phyloP scores from a whole-genome alignment of 2,797 vertebrate species.

The Dendrocincla fuliginosa region DNA sequence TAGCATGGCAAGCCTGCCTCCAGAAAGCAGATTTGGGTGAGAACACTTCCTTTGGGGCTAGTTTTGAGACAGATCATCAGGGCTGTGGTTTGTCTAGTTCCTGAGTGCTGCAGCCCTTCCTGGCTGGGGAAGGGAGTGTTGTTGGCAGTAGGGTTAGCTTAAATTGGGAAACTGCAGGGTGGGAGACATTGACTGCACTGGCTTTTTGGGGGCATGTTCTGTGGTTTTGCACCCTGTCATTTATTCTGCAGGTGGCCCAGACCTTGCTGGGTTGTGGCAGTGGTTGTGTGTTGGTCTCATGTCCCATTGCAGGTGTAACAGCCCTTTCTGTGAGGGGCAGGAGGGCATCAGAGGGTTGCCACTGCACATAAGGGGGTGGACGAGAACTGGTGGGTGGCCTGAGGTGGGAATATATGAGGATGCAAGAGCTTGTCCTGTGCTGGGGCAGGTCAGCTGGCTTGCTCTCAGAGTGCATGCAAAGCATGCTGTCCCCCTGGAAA shows the following conservation, averaged over 20 bases:
- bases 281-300: rapidly evolving
- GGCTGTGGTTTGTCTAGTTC: not conserved
- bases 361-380: too few species aligned
- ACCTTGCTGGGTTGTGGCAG: not conserved
- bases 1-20: not conserved
- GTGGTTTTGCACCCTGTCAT: not conserved
- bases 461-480: rapidly evolving
- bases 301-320: not conserved
- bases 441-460: not conserved
- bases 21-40: not conserved
- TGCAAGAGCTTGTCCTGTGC: not conserved
- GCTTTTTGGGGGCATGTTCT: not conserved
- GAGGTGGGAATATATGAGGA: not conserved
- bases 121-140: not conserved
- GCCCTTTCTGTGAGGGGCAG: not conserved
- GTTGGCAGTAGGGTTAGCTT: not conserved
- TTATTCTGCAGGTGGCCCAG: not conserved
- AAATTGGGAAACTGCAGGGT: not conserved
- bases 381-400: not conserved
- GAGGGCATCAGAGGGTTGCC: not conserved
- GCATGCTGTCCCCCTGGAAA: rapidly evolving
- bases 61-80: not conserved
- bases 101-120: not conserved
- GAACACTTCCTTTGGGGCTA: not conserved
- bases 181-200: not conserved